These are phyloP conservation scores for Carcharodon carcharias DNA, from an alignment of 2,797 vertebrate species.

Conservation along the genomic window DNA sequence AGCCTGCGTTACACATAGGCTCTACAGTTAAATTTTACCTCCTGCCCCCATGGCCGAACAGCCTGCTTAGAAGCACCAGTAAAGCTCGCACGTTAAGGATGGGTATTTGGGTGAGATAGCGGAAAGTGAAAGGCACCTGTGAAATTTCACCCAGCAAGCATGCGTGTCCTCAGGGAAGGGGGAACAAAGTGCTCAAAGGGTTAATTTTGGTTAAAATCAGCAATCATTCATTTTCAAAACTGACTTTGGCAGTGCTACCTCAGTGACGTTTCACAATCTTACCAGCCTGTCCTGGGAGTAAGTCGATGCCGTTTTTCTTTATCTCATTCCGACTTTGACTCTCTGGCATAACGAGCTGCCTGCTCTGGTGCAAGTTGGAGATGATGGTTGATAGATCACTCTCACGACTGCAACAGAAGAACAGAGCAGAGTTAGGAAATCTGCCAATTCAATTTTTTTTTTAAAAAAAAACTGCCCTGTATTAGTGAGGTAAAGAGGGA, in stretches of 20 bases:
- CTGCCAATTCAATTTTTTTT: conserved; percentile 39
- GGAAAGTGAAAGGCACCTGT: not conserved
- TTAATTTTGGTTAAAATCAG: not conserved
- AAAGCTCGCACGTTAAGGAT: not conserved
- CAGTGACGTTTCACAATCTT: conserved; percentile 46
- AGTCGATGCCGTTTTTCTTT: conserved; percentile 61
- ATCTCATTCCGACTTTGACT: conserved; percentile 78
- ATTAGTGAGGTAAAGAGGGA: too few relatives aligned
- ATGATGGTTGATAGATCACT: conserved; percentile 86
- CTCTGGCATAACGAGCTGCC: conserved; percentile 92
- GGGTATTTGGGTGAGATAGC: not conserved
- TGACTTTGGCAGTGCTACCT: not conserved
- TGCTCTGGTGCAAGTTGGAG: conserved; percentile 86
- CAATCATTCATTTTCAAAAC: not conserved
- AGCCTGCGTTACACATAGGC: too few relatives aligned
- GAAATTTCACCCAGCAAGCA: not conserved
- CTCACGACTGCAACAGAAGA: conserved; percentile 73
- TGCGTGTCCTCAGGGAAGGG: not conserved
- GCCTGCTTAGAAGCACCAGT: not conserved
- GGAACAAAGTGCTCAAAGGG: not conserved
- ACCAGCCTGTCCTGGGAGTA: conserved; percentile 80
- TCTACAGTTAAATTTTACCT: not conserved
- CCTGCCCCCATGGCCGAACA: not conserved
- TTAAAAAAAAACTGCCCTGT: not conserved
- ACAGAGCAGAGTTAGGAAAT: conserved; percentile 42